These are phyloP conservation scores for Rhagonycha lutea DNA, from an alignment of 2,888 invertebrate genomes.

Conservation along the genomic window DNA sequence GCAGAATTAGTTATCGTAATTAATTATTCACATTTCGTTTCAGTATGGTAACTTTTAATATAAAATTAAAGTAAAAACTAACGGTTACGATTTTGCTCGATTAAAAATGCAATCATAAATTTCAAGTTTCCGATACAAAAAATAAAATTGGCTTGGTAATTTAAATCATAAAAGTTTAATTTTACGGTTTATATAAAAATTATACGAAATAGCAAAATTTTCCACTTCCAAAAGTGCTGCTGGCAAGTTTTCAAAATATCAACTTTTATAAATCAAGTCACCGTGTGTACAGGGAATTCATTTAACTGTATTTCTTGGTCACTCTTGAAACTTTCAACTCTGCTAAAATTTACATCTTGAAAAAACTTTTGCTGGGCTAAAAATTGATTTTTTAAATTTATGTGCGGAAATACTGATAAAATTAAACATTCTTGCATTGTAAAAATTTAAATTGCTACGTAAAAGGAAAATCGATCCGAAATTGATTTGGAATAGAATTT, in stretches of 20 bases:
- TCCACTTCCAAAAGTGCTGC: neutral
- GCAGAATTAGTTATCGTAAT: neutral
- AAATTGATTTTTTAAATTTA: neutral
- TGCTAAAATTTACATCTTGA: neutral
- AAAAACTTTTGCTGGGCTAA: neutral
- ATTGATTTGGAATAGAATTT: slow-evolving; percentile 28
- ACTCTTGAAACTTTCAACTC: neutral
- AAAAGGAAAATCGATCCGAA: neutral
- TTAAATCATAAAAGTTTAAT: neutral
- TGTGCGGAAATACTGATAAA: neutral
- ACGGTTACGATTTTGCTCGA: neutral
- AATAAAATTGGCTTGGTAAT: neutral
- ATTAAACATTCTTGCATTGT: neutral
- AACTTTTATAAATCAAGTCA: neutral
- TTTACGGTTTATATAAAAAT: neutral
- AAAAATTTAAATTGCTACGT: neutral
- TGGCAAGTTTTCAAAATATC: neutral
- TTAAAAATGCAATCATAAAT: neutral
- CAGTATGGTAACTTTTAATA: neutral
- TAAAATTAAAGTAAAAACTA: neutral
- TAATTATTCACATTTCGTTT: neutral
- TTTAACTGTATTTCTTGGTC: neutral
- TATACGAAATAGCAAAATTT: neutral
- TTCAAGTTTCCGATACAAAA: neutral
- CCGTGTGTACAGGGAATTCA: neutral